Base-by-base conservation (phyloP, 2,113 vertebrate genomes). In the Ornithorhynchus anatinus region DNA sequence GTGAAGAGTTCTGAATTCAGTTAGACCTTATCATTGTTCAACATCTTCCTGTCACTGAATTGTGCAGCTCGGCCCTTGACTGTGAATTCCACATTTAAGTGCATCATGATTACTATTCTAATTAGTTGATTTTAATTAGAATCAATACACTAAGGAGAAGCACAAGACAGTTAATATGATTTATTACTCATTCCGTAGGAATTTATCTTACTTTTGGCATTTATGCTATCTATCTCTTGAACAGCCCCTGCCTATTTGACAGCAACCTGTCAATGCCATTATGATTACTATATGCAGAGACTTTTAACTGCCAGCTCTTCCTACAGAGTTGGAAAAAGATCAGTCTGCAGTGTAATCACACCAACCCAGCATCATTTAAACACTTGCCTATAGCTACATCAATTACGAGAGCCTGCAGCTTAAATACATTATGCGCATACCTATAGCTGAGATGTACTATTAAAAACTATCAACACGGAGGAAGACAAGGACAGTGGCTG, bases 71-170 rank as follows among this genome's bases (percentile, higher is more conserved):
- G 33, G 19, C 27, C 76, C 31, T 43, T 59, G 14, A 44, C 42
- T 58, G 48, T 58, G 64, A 71, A 45, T 50, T 78, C 67, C 47
- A 62, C 33, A 17, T 69, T 77, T 72, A 44, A 25, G 25, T 12
- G 10, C 10, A 4, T 79, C 56, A 42, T 64, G 50, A 76, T 72
- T 75, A 50, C 0, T 6, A 79, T 78, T 86, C 64, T 75, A 87
- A 86, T 85, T 82, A 85, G 64, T 81, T 85, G 63, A 81, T 83
- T 92, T 88, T 85, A 89, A 88, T 88, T 78, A 69, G 4, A 12
- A 78, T 86, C 76, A 47, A 70, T 84, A 63, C 60, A 70, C 80
- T 72, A 77, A 77, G 61, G 69, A 87, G 68, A 82, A 33, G 11
- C 45, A 48, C 38, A 62, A 53, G 80, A 51, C 44, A 81, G 43